phyloP scores from a whole-genome alignment of 2,888 invertebrate genomes.

The Invenusta paracnida region DNA sequence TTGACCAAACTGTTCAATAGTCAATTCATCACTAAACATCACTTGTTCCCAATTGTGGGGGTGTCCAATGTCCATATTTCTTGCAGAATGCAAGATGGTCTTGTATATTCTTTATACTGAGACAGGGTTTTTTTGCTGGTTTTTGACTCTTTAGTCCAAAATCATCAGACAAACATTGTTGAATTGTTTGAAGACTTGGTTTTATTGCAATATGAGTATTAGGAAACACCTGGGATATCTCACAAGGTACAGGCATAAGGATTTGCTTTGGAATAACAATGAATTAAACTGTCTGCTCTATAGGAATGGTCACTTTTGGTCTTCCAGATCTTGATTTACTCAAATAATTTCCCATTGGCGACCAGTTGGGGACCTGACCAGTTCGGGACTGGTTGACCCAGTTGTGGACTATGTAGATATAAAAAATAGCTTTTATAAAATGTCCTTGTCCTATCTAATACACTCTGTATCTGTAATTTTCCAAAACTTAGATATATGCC shows the following conservation, averaged over 20 bases:
- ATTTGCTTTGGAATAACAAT: not conserved
- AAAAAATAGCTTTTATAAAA: no score
- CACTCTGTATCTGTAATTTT: no score
- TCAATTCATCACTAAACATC: not conserved
- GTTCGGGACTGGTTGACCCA: no score
- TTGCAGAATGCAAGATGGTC: not conserved
- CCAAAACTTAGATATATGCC: no score
- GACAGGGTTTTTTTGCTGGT: slow-evolving; percentile 1
- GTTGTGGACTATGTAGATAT: no score
- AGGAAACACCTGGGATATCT: not conserved
- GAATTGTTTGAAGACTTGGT: not conserved
- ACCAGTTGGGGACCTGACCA: no score
- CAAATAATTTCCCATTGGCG: no score
- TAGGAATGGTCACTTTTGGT: not conserved
- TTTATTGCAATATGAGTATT: not conserved
- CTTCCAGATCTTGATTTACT: not conserved
- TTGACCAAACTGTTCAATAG: not conserved
- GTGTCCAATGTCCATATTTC: not conserved
- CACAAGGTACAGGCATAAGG: not conserved
- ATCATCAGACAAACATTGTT: not conserved
- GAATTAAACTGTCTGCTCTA: not conserved
- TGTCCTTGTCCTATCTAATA: no score
- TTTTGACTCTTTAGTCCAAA: not conserved
- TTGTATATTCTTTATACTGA: not conserved
- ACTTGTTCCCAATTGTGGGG: not conserved